Percentiles rank a stretch among this genome's conserved stretches.
phyloP scores from a whole-genome alignment of 2,888 invertebrate species.

The Agrochola litura region DNA sequence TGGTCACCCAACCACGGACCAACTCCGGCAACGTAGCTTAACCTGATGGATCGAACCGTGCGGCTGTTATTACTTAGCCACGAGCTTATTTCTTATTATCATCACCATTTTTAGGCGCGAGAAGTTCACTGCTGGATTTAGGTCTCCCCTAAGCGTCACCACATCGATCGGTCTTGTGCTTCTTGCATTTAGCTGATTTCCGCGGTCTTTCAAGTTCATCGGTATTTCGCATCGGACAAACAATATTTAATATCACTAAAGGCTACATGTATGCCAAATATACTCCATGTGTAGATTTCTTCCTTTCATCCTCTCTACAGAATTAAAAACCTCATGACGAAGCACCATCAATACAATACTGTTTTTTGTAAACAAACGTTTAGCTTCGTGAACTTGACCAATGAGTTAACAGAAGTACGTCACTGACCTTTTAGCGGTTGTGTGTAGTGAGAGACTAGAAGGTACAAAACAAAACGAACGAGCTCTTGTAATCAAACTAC shows the following conservation, averaged over 20 bases:
- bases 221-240: not conserved
- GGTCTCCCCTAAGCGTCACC: not conserved
- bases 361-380: constrained; percentile 25
- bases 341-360: not conserved
- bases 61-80: too few relatives aligned
- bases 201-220: not conserved
- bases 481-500: too few relatives aligned
- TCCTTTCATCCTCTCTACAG: not conserved
- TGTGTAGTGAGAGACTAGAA: constrained; percentile 9
- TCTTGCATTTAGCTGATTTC: not conserved
- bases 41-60: too few relatives aligned
- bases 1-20: too few relatives aligned
- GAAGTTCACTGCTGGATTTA: not conserved
- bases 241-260: not conserved
- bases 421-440: constrained; percentile 16
- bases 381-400: constrained; percentile 12
- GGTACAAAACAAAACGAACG: constrained; percentile 2
- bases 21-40: too few relatives aligned
- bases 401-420: not conserved
- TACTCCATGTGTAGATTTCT: not conserved
- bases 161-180: not conserved
- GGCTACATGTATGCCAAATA: not conserved
- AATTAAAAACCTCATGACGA: not conserved
- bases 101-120: not conserved
- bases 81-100: not conserved